Percentiles rank a stretch among this genome's conserved stretches.
phyloP scores from a whole-genome alignment of 1,140 invertebrate species.

The Plectrocnemia conspersa region DNA sequence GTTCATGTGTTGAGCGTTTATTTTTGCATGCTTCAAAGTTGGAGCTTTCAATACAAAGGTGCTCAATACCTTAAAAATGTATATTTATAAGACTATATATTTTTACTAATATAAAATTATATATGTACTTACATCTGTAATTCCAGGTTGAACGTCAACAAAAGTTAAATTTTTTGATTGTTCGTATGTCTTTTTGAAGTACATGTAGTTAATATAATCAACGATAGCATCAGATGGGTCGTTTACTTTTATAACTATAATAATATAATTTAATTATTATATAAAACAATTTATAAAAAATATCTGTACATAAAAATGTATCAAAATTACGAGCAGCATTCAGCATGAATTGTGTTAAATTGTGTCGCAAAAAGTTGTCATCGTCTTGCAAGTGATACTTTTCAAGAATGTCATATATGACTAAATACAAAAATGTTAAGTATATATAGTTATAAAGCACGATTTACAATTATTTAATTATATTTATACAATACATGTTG shows the following conservation, averaged over 20 bases:
- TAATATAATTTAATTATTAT: neutral
- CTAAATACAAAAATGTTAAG: constrained; percentile 6
- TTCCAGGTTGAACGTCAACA: constrained; percentile 8
- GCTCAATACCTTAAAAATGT: constrained; percentile 7
- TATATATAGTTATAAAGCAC: neutral
- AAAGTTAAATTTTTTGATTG: constrained; percentile 7
- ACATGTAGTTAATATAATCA: constrained; percentile 16
- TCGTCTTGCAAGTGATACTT: neutral
- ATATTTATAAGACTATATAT: neutral
- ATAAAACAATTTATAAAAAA: constrained; percentile 1
- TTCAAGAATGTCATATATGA: constrained; percentile 20
- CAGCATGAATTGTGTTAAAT: constrained; percentile 6
- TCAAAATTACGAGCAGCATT: neutral
- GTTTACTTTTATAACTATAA: constrained; percentile 1
- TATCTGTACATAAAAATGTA: neutral
- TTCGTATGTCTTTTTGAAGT: constrained; percentile 11
- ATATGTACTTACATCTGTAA: constrained; percentile 15
- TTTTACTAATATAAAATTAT: neutral
- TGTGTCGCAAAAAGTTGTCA: constrained; percentile 13
- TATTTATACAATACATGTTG: constrained; percentile 2
- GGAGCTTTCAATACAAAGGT: neutral
- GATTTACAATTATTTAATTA: neutral
- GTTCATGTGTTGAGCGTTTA: constrained; percentile 2
- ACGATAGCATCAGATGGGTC: constrained; percentile 7
- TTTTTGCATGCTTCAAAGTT: constrained; percentile 17